A percentile compares a stretch with the other conserved stretches of the same genome.
Conservation (phyloP, 2,113 vertebrate genomes). For the Octodon degus region DNA sequence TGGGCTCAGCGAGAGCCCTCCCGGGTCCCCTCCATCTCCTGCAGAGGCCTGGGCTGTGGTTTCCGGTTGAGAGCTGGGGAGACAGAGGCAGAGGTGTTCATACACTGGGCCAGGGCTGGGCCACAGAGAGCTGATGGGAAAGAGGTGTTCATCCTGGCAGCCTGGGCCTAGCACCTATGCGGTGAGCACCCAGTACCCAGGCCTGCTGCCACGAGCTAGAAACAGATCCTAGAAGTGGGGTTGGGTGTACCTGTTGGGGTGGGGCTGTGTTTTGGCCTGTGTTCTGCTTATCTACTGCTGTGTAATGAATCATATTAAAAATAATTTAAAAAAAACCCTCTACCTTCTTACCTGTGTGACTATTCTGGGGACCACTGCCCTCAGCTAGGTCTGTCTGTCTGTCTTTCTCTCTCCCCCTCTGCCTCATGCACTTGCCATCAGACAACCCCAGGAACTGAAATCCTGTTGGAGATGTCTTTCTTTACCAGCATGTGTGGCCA, state of each 20-base stretch:
- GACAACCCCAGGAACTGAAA: not conserved
- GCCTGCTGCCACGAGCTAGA: not conserved
- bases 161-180: not conserved
- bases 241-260: not conserved
- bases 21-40: not conserved
- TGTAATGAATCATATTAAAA: conserved; percentile 27
- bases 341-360: not conserved
- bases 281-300: conserved; percentile 12
- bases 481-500: not conserved
- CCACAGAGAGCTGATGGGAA: not conserved
- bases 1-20: not conserved
- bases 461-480: not conserved
- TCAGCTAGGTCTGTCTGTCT: not conserved
- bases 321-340: not conserved
- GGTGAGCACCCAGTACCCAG: not conserved
- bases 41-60: not conserved
- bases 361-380: not conserved
- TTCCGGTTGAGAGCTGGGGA: not conserved
- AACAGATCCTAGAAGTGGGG: not conserved
- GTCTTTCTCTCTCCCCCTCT: not conserved
- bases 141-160: not conserved
- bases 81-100: not conserved
- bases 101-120: not conserved
- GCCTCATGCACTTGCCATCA: not conserved
- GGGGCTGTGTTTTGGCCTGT: not conserved